A percentile compares a stretch with the other conserved stretches of the same genome.
Evolutionary conservation across 2,797 vertebrate genomes (phyloP).

Genomic region (Eptatretus atami): DNA sequence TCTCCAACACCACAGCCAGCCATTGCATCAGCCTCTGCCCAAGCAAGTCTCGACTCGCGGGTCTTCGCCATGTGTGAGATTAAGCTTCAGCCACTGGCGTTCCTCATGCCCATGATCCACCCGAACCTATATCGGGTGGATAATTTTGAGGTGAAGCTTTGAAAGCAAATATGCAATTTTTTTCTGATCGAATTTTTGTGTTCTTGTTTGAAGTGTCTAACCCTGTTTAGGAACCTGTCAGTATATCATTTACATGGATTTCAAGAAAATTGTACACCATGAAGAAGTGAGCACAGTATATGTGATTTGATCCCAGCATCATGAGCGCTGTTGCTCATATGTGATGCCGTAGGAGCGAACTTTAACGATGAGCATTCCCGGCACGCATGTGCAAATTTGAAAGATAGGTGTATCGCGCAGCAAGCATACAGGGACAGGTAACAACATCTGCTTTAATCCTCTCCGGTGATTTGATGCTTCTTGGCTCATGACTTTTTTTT

Average conservation of each 20-base stretch:
- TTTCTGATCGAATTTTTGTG: background rate
- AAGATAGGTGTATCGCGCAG: too few species aligned
- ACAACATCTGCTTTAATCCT: too few species aligned
- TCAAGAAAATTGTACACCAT: background rate
- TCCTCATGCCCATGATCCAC: constrained; percentile 59
- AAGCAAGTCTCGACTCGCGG: constrained; percentile 55
- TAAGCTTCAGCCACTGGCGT: constrained; percentile 58
- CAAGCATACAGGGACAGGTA: too few species aligned
- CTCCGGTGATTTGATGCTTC: too few species aligned
- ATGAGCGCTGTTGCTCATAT: too few species aligned
- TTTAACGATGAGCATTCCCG: too few species aligned
- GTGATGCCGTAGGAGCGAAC: too few species aligned
- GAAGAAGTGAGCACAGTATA: background rate
- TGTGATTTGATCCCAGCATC: too few species aligned
- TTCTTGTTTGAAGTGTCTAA: background rate
- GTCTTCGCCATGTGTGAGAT: constrained; percentile 90
- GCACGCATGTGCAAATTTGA: too few species aligned
- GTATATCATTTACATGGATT: background rate
- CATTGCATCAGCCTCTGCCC: constrained; percentile 26
- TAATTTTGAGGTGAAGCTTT: constrained; percentile 55
- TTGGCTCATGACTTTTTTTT: too few species aligned
- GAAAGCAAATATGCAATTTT: constrained; percentile 3
- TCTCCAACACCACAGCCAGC: constrained; percentile 49
- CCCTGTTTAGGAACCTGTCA: background rate
- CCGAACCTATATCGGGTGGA: constrained; percentile 73